Evolutionary conservation across 1,140 invertebrate genomes (phyloP), one percentile per base, ranked within the genome.

Genomic region (Grapholita molesta): DNA sequence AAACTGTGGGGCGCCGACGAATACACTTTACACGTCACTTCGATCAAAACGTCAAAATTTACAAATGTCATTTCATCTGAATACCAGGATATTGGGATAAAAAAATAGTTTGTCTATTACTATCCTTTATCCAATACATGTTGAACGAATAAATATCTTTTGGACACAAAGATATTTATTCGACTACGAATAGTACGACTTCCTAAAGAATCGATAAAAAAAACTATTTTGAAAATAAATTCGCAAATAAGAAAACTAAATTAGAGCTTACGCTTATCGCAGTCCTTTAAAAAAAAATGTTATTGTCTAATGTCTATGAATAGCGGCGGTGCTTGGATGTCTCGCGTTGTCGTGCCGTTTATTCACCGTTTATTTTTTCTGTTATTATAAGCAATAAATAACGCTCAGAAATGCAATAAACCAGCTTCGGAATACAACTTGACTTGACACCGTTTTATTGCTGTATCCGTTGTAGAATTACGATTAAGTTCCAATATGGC

Each of bases 1-100:
- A 88, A 87, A 82, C 76, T 86, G 71, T 86, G 69, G 0, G 85
- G 86, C 73, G 82, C 84, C 80, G 81, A 88, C 74, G 87, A 84
- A 87, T 84, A 82, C 86, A 88, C 84, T 77, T 89, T 90, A 82
- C 82, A 85, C 80, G 83, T 84, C 78, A 83, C 74, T 65, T 30
- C 72, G 69, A 61, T 70, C 70, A 70, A 67, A 30, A 48, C 24
- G 55, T 69, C 68, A 70, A 55, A 30, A 3, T 30, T 30, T 30
- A 12, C 33, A n/a, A 12, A 35, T 7, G 9, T 7, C 33, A 32
- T 32, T 7, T 32, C 5, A 32, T 32, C 28, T 28, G 28, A 28
- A n/a, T n/a, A n/a, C n/a, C n/a, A n/a, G n/a, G n/a, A n/a, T n/a
- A n/a, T n/a, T n/a, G n/a, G n/a, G n/a, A n/a, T n/a, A n/a, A n/a